Evolutionary conservation across 37 sponge, comb jelly and placozoan genomes (phyloP), one percentile per base, ranked within the genome.

Genomic region (Oscarella lobularis): DNA sequence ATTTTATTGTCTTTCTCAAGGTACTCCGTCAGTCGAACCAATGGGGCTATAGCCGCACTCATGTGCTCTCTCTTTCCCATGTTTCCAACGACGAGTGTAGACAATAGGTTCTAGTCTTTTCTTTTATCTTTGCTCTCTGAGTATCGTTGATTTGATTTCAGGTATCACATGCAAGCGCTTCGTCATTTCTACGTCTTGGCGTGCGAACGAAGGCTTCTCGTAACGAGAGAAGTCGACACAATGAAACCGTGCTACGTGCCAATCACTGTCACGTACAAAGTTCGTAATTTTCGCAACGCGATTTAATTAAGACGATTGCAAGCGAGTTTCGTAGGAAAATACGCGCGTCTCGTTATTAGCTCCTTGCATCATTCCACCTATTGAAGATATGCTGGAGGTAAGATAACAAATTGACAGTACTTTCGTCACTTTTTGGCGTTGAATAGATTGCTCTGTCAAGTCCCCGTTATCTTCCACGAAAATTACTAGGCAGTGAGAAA

Each of bases 171-270:
- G 2, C 95, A 94, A 67, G 91, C 95, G 3, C 75, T 94, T 37
- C 70, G 95, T 9, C 95, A 94, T 38, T 80, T 94, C 67, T 94
- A 87, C 75, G 91, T 90, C 33, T 55, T 94, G 33, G 95, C 95
- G 2, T 65, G 85, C 31, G 75, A 79, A 31, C 86, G 86, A 67
- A 38, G 94, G 37, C 66, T 90, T 20, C 82, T 94, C 37, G 66
- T 87, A 14, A 73, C 95, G 1, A 20, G 78, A 33, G 83, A 94
- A 37, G 78, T 79, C 6, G 72, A 85, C 36, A 90, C 83, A 2
- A 75, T 69, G 30, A 33, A 73, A 33, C 66, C 82, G 0, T 80
- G 81, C 40, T 77, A 85, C 39, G 88, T 94, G 1, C 86, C 88
- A 0, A 74, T 89, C 1, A 38, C 41, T 32, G 73, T 84, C 39